Conservation (phyloP, 1,140 invertebrate genomes). For the Condylostylus longicornis region DNA sequence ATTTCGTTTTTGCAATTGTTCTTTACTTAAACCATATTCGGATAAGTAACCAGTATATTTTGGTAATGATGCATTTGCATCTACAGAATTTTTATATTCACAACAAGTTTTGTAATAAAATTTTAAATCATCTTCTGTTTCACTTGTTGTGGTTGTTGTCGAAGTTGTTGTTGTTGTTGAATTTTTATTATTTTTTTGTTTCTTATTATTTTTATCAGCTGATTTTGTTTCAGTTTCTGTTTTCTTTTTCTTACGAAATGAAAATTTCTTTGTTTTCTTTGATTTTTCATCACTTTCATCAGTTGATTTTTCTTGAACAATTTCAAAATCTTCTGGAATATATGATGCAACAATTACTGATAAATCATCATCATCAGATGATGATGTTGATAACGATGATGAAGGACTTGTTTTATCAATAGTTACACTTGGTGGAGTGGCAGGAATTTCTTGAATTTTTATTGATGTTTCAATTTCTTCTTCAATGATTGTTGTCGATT, state of each 20-base stretch:
- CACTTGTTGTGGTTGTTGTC: background rate
- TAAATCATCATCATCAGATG: slow-evolving; percentile 25
- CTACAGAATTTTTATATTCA: slow-evolving; percentile 22
- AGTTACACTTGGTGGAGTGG: no score
- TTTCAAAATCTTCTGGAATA: slow-evolving; percentile 22
- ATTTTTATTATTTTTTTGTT: background rate
- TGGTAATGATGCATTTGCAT: slow-evolving; percentile 18
- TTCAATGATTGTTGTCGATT: no score
- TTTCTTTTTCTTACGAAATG: no score
- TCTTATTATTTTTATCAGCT: background rate
- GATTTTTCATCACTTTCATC: background rate
- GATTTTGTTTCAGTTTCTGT: background rate
- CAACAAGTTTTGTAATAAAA: slow-evolving; percentile 29
- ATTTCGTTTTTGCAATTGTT: slow-evolving; percentile 23
- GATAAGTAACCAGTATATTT: slow-evolving; percentile 29
- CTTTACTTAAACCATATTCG: slow-evolving; percentile 25
- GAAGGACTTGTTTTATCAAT: no score
- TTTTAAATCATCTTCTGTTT: slow-evolving; percentile 9
- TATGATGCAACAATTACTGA: slow-evolving; percentile 29
- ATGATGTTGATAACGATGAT: no score
- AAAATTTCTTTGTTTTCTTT: background rate
- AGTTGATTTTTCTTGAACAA: background rate
- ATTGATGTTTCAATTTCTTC: no score
- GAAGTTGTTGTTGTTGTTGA: no score
- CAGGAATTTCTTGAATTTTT: no score